Evolutionary conservation across 1,140 invertebrate species (phyloP), one percentile per base, ranked within the genome.

Genomic region (Leptinotarsa defecta): DNA sequence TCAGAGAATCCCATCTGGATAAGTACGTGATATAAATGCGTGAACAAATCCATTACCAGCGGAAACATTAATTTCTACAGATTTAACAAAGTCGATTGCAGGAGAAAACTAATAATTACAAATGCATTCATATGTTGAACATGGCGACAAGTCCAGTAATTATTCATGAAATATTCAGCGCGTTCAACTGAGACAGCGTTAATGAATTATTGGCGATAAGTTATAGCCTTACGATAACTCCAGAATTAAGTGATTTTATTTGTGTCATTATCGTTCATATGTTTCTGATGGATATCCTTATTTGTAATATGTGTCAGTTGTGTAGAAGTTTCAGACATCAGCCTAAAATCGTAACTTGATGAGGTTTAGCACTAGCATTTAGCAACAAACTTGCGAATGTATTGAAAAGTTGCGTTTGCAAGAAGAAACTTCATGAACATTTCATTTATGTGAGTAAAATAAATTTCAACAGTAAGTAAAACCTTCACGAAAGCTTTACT

Each of bases 1-100:
- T 27, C n/a, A 34, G 67, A 68, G 34, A 68, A n/a, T 5, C 34
- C 67, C 24, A n/a, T 68, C 67, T 68, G 64, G 64, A 67, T 67
- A 67, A 67, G 64, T 27, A 24, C 34, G 43, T 68, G 43, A 68
- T 67, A 68, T 68, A 48, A 68, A 48, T 68, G 34, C 67, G 67
- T 48, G 34, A 43, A 68, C 67, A 68, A 68, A 68, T 68, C 67
- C 67, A 68, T 68, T 68, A 68, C 24, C 13, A 68, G 27, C 34
- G 67, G 67, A 68, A 68, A 68, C 34, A 68, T 68, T 48, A 34
- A 68, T 68, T 68, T 68, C 24, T 68, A 65, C 63, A 27, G 11
- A 65, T 27, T 27, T 65, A 24, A 5, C 13, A 65, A 65, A 27
- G 13, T 22, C 19, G 20, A 20, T 20, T 6, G 52, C 15, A 17